Evolutionary conservation across 2,797 vertebrate species (phyloP).

Genomic region (Silurus lanzhouensis): DNA sequence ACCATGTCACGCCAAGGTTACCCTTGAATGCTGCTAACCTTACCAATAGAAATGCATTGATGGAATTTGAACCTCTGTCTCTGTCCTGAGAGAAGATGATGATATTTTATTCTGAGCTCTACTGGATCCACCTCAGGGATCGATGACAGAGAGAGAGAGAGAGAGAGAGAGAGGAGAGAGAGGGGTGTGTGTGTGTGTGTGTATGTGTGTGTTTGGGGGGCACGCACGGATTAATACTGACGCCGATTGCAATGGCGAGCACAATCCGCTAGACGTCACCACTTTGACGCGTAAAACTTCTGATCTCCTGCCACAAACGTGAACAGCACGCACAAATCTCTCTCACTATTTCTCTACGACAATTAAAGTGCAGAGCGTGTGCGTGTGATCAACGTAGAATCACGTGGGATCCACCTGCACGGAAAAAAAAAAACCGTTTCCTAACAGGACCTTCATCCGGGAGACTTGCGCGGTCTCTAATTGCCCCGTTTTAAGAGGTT

Average conservation of each 20-base stretch:
- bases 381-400: slow-evolving; percentile 19
- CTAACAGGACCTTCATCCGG: slow-evolving; percentile 31
- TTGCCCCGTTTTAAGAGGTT: slow-evolving; percentile 39
- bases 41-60: not conserved
- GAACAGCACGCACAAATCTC: slow-evolving; percentile 31
- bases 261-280: slow-evolving; percentile 50
- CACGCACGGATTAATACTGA: not conserved
- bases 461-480: slow-evolving; percentile 34
- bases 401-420: slow-evolving; percentile 31
- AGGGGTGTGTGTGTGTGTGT: not conserved
- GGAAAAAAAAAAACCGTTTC: not conserved
- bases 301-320: slow-evolving; percentile 21
- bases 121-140: not conserved
- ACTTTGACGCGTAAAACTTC: slow-evolving; percentile 31
- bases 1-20: not conserved
- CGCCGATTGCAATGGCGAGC: slow-evolving; percentile 24
- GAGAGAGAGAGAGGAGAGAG: not conserved
- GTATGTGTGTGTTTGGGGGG: not conserved
- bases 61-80: not conserved
- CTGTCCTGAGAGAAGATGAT: not conserved
- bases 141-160: not conserved
- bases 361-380: not conserved
- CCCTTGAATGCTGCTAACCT: not conserved
- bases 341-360: not conserved
- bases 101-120: slow-evolving; percentile 23